Conservation (phyloP, 2,888 invertebrate genomes). For the Adelphocoris suturalis region DNA sequence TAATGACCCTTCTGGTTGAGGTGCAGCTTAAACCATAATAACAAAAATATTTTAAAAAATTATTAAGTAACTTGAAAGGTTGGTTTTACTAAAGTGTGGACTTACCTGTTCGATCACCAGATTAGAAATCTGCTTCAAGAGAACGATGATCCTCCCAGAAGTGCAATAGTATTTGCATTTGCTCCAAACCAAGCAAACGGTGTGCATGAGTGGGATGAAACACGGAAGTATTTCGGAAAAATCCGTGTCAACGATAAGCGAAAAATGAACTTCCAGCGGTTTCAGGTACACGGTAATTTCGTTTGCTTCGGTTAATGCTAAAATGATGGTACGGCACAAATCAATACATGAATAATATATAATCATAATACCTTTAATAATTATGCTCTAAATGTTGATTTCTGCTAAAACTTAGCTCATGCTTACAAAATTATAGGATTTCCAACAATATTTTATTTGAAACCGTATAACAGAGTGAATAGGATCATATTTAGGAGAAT, state of each 20-base stretch:
- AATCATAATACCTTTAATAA: neutral
- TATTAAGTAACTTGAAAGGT: too few relatives aligned
- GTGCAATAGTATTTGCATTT: slow-evolving; percentile 94
- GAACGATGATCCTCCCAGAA: slow-evolving; percentile 91
- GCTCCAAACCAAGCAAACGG: slow-evolving; percentile 93
- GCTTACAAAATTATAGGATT: too few relatives aligned
- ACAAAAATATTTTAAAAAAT: too few relatives aligned
- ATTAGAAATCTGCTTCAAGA: slow-evolving; percentile 94
- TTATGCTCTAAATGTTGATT: too few relatives aligned
- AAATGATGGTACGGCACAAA: slow-evolving; percentile 15
- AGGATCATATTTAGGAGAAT: too few relatives aligned
- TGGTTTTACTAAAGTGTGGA: too few relatives aligned
- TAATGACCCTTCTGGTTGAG: too few relatives aligned
- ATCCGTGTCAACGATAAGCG: slow-evolving; percentile 89
- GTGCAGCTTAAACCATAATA: too few relatives aligned
- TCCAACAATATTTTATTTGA: too few relatives aligned
- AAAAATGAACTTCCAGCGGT: slow-evolving; percentile 89
- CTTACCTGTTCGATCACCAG: slow-evolving; percentile 90
- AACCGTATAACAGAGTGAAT: too few relatives aligned
- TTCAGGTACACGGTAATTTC: slow-evolving; percentile 93
- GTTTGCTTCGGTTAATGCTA: slow-evolving; percentile 92
- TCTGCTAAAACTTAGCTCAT: too few relatives aligned
- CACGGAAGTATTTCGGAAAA: slow-evolving; percentile 90
- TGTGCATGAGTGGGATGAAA: slow-evolving; percentile 90
- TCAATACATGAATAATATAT: neutral